These are phyloP conservation scores for Plagodis pulveraria DNA, from an alignment of 2,888 invertebrate species.

Conservation along the genomic window DNA sequence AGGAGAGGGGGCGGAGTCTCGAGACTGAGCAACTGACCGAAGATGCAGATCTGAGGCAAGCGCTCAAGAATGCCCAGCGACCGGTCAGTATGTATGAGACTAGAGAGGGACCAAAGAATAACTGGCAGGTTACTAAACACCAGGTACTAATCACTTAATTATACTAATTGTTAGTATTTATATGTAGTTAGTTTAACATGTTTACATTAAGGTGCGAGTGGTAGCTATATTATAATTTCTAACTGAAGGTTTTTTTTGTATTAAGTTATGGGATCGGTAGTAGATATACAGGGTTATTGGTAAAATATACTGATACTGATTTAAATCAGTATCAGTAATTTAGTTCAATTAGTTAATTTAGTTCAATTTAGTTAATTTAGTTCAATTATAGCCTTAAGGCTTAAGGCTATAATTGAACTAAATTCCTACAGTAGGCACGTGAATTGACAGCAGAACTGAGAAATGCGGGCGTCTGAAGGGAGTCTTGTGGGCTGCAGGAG, in stretches of 20 bases:
- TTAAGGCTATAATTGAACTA: too few species aligned
- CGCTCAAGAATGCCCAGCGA: conserved; percentile 83
- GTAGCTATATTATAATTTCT: conserved; percentile 14
- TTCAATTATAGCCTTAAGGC: too few species aligned
- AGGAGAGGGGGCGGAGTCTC: conserved; percentile 70
- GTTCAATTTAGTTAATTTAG: too few species aligned
- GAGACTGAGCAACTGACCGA: conserved; percentile 50
- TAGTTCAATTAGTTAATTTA: too few species aligned
- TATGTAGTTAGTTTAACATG: conserved; percentile 30
- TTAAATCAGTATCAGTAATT: too few species aligned
- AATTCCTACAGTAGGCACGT: too few species aligned
- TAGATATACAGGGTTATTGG: too few species aligned
- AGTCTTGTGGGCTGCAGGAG: too few species aligned
- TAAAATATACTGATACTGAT: too few species aligned
- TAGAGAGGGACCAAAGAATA: conserved; percentile 88
- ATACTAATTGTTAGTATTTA: conserved; percentile 55
- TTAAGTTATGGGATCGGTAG: conserved; percentile 16
- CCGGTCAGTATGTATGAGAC: conserved; percentile 96
- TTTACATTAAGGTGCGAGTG: conserved; percentile 21
- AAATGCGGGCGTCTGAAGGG: too few species aligned
- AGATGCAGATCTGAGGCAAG: conserved; percentile 76
- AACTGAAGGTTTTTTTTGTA: conserved; percentile 8
- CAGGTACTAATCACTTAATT: conserved; percentile 81
- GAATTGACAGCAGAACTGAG: too few species aligned
- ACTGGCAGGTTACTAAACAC: conserved; percentile 86